phyloP scores from a whole-genome alignment of 1,140 invertebrate genomes.

The Drosophila lacteicornis region DNA sequence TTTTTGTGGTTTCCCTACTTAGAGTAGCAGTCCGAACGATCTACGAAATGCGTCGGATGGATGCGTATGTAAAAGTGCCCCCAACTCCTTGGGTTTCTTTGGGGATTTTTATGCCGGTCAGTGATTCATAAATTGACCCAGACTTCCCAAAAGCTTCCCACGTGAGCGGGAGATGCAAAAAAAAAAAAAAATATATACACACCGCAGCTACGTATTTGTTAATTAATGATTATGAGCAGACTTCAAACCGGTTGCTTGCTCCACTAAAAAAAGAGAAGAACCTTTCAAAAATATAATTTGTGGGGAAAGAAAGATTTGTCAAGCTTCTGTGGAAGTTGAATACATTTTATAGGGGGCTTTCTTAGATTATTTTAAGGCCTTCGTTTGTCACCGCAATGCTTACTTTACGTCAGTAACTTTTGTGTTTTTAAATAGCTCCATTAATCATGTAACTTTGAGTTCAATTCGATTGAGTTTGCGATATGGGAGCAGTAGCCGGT shows the following conservation, averaged over 20 bases:
- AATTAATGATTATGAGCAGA: conserved; percentile 29
- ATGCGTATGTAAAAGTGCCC: conserved; percentile 23
- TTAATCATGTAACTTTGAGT: conserved; percentile 30
- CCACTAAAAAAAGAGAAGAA: conserved; percentile 24
- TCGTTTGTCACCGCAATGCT: not conserved
- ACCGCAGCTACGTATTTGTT: conserved; percentile 9
- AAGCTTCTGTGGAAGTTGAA: not conserved
- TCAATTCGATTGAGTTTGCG: conserved; percentile 8
- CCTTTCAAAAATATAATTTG: conserved; percentile 8
- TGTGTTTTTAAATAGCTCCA: conserved; percentile 24
- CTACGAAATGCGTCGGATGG: conserved; percentile 34
- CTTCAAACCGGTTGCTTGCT: conserved; percentile 52
- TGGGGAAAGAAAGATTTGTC: not conserved
- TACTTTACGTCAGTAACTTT: conserved; percentile 20
- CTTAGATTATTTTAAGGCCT: not conserved
- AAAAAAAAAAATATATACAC: conserved; percentile 22
- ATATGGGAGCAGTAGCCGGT: conserved; percentile 6
- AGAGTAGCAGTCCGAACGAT: not conserved
- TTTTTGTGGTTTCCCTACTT: conserved; percentile 40
- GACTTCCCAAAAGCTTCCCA: conserved; percentile 5
- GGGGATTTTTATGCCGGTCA: conserved; percentile 35
- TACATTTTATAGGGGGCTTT: not conserved
- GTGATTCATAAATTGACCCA: conserved; percentile 45
- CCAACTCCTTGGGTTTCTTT: conserved; percentile 28
- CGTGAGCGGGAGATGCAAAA: conserved; percentile 33